Conservation (phyloP, 64 coral and sea anemone species). For the Stichodactyla helianthus region DNA sequence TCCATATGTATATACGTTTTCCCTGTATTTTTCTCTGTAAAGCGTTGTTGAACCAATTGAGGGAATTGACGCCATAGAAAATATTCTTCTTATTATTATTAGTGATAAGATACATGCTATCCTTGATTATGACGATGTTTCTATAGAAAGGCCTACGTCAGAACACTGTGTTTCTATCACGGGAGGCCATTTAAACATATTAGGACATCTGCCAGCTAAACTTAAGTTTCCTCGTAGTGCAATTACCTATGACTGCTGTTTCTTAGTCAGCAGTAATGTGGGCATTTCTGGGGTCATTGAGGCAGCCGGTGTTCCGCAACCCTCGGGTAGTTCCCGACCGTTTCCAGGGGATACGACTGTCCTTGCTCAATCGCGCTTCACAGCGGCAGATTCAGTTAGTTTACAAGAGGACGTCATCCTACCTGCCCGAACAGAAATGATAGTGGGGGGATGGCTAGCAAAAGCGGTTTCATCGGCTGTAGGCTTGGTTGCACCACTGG, state of each 20-base stretch:
- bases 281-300: neutral
- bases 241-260: neutral
- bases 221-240: neutral
- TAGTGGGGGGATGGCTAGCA: neutral
- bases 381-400: too few relatives aligned
- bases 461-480: neutral
- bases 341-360: neutral
- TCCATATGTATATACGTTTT: too few relatives aligned
- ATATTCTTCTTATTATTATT: too few relatives aligned
- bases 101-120: conserved; percentile 31
- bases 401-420: neutral
- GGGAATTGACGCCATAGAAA: too few relatives aligned
- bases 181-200: too few relatives aligned
- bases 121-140: conserved; percentile 29
- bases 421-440: neutral
- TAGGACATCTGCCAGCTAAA: neutral
- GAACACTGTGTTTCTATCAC: too few relatives aligned
- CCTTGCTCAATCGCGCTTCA: neutral
- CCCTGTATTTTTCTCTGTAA: too few relatives aligned
- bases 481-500: neutral
- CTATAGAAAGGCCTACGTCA: neutral
- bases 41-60: too few relatives aligned
- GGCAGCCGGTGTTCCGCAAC: neutral
- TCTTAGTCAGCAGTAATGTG: neutral
- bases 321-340: neutral